Base-by-base conservation (phyloP, 2,797 vertebrate species). In the Diglossa cyanea region DNA sequence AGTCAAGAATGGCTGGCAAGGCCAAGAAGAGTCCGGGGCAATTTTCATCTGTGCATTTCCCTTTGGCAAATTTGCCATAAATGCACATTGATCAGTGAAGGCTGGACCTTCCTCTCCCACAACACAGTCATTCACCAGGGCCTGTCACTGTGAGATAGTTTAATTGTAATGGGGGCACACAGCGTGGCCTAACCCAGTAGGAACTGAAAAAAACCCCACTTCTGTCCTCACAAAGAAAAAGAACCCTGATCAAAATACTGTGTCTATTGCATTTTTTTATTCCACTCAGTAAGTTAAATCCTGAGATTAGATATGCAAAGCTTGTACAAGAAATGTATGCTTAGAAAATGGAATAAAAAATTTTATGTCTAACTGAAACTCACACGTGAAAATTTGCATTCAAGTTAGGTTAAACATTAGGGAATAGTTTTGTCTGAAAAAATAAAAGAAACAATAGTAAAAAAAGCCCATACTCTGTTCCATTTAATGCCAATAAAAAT, bases 401-500 rank as follows among this genome's bases (percentile, higher is more conserved):
- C 6, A 8, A 73, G 6, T 71, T 88, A 47, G n/a, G 68, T 67
- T 77, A 72, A 80, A 57, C 25, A 9, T 30, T 18, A 75, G 9
- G 42, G 24, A 84, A 87, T 7, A 62, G 4, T 44, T 91, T 40
- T 62, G 25, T 44, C 39, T 58, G 31, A 84, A 40, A 10, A 78
- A 50, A 65, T 28, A 25, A 54, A 84, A 55, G 5, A 55, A 44
- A 58, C n/a, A 63, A 40, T 15, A 30, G 2, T 35, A 19, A 61
- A 71, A 74, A 31, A 14, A 3, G 0, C 6, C 0, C 10, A 11
- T 11, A 6, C 0, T 2, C 4, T 39, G 1, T 51, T 65, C 33
- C 26, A 53, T 47, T 42, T 48, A 61, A 55, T 0, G 2, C 2
- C 4, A 53, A 35, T n/a, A 26, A 61, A 76, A 82, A 15, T 6